phyloP scores from a whole-genome alignment of 2,113 vertebrate genomes.

The Sylvicapra grimmia region DNA sequence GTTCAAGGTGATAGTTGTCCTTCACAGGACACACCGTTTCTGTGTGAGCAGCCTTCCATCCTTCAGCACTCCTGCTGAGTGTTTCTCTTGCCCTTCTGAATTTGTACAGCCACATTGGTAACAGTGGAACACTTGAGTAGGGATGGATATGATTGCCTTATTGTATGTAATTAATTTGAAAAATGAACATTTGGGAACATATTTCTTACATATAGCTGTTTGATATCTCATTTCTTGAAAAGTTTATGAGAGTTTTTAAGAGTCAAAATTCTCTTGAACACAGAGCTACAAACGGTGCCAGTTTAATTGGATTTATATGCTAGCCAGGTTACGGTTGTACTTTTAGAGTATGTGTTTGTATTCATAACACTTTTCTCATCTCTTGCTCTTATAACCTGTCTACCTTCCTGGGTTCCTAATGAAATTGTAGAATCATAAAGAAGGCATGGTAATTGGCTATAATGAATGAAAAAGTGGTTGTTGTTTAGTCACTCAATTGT shows the following conservation, averaged over 20 bases:
- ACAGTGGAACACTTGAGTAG: not conserved
- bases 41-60: not conserved
- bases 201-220: not conserved
- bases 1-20: not conserved
- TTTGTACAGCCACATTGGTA: not conserved
- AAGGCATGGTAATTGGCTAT: not conserved
- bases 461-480: not conserved
- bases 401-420: not conserved
- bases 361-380: not conserved
- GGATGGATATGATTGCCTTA: not conserved
- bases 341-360: not conserved
- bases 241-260: not conserved
- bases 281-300: not conserved
- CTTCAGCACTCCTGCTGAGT: not conserved
- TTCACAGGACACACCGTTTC: not conserved
- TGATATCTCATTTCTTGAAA: not conserved
- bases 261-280: not conserved
- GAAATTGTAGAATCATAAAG: not conserved
- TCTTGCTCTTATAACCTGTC: not conserved
- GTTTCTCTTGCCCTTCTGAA: not conserved
- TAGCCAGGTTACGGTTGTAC: not conserved
- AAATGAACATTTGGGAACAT: not conserved
- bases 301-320: not conserved
- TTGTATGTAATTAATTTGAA: slow-evolving; percentile 5
- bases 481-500: not conserved